Conservation (phyloP, 1,140 invertebrate genomes). For the Trichogramma pretiosum region DNA sequence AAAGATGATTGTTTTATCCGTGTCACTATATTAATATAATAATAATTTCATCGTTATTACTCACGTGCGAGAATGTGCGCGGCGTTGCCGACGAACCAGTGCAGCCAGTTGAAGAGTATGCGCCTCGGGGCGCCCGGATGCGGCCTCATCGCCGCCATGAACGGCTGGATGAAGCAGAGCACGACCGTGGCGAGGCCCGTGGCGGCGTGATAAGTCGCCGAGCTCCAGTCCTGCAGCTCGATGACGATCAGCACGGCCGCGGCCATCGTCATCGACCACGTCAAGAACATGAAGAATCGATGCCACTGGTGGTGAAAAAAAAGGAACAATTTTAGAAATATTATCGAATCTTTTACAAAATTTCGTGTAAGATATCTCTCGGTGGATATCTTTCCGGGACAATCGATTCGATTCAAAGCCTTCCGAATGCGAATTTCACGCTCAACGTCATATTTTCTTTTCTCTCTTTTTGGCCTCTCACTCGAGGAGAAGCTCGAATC, state of each 20-base stretch:
- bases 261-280: slow-evolving; percentile 66
- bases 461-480: no score
- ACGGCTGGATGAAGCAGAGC: slow-evolving; percentile 79
- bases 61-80: slow-evolving; percentile 86
- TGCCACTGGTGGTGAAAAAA: slow-evolving; percentile 59
- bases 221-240: slow-evolving; percentile 69
- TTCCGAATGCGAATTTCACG: no score
- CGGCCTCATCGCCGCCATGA: slow-evolving; percentile 76
- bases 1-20: no score
- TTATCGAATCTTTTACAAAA: no score
- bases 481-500: no score
- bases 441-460: no score
- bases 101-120: slow-evolving; percentile 87
- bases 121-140: slow-evolving; percentile 71
- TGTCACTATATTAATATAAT: no score
- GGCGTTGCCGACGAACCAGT: slow-evolving; percentile 87
- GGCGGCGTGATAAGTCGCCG: slow-evolving; percentile 70
- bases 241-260: slow-evolving; percentile 78
- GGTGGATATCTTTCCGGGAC: no score
- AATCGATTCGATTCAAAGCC: no score
- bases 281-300: slow-evolving; percentile 73
- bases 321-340: no score
- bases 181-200: slow-evolving; percentile 67
- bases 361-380: no score
- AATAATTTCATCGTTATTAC: no score